Conservation (phyloP, 2,888 invertebrate genomes). For the Lepidocyrtinus sp. region DNA sequence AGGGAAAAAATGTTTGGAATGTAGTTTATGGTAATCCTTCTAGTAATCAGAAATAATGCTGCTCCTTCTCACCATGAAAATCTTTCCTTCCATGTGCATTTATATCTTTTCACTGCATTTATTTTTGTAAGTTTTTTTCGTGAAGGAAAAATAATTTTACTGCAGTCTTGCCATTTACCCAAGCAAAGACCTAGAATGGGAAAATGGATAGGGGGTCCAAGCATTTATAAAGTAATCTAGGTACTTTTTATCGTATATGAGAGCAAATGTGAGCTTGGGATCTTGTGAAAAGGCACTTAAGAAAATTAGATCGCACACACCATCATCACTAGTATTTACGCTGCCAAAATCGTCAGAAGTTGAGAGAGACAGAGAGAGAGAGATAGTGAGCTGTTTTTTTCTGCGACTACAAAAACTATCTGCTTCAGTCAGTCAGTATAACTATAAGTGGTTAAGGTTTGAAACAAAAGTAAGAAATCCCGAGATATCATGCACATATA, state of each 20-base stretch:
- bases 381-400: slow-evolving; percentile 25
- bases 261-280: slow-evolving; percentile 60
- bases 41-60: not conserved
- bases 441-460: no score
- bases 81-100: no score
- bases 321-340: slow-evolving; percentile 10
- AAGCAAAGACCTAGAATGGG: not conserved
- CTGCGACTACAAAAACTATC: not conserved
- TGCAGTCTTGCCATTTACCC: not conserved
- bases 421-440: no score
- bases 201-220: not conserved
- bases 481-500: no score
- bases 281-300: slow-evolving; percentile 70
- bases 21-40: slow-evolving; percentile 32
- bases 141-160: no score
- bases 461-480: no score
- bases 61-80: not conserved
- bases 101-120: not conserved
- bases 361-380: slow-evolving; percentile 27
- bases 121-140: no score
- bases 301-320: slow-evolving; percentile 71
- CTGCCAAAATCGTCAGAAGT: slow-evolving; percentile 13
- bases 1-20: slow-evolving; percentile 47
- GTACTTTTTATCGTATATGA: slow-evolving; percentile 2
- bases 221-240: slow-evolving; percentile 6